phyloP scores from a whole-genome alignment of 2,888 invertebrate genomes.

The Phyto melanocephala region DNA sequence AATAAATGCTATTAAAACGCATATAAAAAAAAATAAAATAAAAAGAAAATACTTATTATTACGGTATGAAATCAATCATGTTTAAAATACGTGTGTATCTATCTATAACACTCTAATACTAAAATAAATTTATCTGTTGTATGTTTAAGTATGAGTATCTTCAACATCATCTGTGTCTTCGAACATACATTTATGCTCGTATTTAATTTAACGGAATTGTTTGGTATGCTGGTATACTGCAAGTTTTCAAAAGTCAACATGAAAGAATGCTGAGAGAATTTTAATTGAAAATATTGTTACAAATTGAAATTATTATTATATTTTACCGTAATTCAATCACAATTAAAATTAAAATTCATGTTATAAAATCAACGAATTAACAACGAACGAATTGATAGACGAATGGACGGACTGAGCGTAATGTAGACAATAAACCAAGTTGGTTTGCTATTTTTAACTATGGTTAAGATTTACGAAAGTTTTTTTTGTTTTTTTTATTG shows the following conservation, averaged over 20 bases:
- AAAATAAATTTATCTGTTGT: conserved; percentile 5
- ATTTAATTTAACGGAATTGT: background rate
- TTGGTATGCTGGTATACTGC: background rate
- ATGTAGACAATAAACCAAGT: background rate
- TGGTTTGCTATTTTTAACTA: too few relatives aligned
- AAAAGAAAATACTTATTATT: conserved; percentile 17
- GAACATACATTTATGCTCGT: background rate
- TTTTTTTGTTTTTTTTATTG: too few relatives aligned
- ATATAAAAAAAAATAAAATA: background rate
- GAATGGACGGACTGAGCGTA: background rate
- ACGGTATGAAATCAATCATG: conserved; percentile 43
- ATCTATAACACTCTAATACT: background rate
- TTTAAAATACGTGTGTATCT: conserved; percentile 38
- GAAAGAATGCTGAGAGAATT: conserved; percentile 22
- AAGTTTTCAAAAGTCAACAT: background rate
- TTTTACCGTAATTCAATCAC: conserved; percentile 44
- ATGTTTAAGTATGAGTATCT: background rate
- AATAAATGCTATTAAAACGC: background rate
- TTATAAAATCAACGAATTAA: background rate
- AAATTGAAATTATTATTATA: conserved; percentile 20
- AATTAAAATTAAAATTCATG: conserved; percentile 22
- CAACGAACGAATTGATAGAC: background rate
- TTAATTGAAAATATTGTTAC: conserved; percentile 40
- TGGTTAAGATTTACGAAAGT: too few relatives aligned
- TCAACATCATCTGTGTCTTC: background rate